Base-by-base conservation (phyloP, 2,113 vertebrate species). In the Balaenoptera acutorostrata region DNA sequence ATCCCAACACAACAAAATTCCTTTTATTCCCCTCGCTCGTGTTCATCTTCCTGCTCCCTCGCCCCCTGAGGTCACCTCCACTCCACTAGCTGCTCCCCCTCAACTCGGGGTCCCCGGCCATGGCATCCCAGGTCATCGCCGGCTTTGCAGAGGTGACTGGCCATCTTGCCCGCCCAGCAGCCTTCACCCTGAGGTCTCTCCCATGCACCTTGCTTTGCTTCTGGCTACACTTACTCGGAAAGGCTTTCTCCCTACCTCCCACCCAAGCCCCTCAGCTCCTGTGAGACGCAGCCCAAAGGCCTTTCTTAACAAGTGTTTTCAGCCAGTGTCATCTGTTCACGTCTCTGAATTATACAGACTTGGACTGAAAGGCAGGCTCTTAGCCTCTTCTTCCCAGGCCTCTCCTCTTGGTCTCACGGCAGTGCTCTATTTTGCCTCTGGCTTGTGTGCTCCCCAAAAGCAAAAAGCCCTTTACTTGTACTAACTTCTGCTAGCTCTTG, bases 331-430 rank as follows among this genome's bases (percentile, higher is more conserved):
- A 0, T 4, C 39, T 25, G 15, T 4, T 69, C 59, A 31, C 3
- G n/a, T n/a, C 15, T 71, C 71, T 25, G 57, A 36, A 18, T 55
- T 3, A 1, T 4, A 41, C 44, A 46, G 31, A 41, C 3, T 13
- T 0, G 0, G 27, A 6, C 18, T 1, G 20, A 61, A 36, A 13
- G 3, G 5, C 5, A 17, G 46, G 25, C 10, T 15, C 36, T 1
- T 69, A 44, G 31, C 10, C 25, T 0, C 31, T 29, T 29, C 23
- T 14, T 18, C 2, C 8, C 23, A 21, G 31, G 14, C 13, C 55
- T 66, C 13, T 41, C 49, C 72, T 14, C 36, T 2, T 3, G 8
- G 21, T 12, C 20, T 33, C 2, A 5, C 1, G 2, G 6, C 0
- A 25, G 27, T 10, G 14, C 1, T 44, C 20, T 29, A 0, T 41